Evolutionary conservation across 2,797 vertebrate species (phyloP).

Genomic region (Enteromius treurensis): DNA sequence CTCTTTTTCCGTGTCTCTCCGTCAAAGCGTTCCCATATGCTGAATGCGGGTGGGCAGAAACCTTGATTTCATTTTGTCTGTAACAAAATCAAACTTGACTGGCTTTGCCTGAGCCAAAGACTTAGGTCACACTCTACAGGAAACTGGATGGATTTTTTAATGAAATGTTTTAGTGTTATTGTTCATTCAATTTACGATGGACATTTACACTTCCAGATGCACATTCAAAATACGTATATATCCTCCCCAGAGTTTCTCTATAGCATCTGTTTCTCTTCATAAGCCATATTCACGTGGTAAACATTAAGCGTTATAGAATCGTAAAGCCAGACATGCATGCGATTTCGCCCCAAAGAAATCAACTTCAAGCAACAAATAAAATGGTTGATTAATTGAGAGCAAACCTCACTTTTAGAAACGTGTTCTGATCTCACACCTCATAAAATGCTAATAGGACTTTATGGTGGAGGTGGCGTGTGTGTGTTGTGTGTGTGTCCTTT

Average conservation of each 20-base stretch:
- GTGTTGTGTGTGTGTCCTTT: constrained; percentile 7
- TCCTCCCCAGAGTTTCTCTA: constrained; percentile 9
- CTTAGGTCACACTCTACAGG: constrained; percentile 45
- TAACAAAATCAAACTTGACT: constrained; percentile 64
- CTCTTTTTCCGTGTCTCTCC: constrained; percentile 27
- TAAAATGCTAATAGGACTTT: constrained; percentile 23
- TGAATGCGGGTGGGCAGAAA: constrained; percentile 70
- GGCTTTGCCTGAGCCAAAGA: constrained; percentile 49
- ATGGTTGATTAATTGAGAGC: constrained; percentile 37
- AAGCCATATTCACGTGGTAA: constrained; percentile 35
- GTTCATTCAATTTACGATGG: constrained; percentile 30
- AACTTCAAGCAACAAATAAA: constrained; percentile 16
- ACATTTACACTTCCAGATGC: constrained; percentile 29
- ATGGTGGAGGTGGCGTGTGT: constrained; percentile 11
- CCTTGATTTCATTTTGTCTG: constrained; percentile 63
- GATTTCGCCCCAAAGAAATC: neutral
- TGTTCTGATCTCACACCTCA: constrained; percentile 9
- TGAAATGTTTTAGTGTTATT: constrained; percentile 35
- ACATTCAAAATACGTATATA: neutral
- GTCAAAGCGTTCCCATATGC: constrained; percentile 76
- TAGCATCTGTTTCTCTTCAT: constrained; percentile 56
- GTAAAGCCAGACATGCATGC: constrained; percentile 36
- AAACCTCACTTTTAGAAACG: constrained; percentile 14
- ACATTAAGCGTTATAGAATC: constrained; percentile 47
- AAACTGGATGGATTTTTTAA: constrained; percentile 45